Conservation (phyloP, 2,797 vertebrate genomes). For the Parambassis ranga region DNA sequence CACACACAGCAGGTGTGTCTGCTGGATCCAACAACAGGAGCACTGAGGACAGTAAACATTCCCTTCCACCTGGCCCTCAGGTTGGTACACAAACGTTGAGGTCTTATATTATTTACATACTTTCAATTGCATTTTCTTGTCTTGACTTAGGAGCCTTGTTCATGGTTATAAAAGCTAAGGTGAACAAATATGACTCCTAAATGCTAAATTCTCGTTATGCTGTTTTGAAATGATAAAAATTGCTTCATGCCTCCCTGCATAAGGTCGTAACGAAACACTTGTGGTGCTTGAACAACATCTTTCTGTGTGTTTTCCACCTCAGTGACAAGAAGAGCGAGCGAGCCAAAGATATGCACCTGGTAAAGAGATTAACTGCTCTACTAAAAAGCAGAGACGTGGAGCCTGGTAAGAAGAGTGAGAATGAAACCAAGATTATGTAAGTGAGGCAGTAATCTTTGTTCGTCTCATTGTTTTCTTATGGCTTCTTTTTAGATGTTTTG, state of each 20-base stretch:
- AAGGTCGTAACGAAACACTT: no score
- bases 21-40: slow-evolving; percentile 89
- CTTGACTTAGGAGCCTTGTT: no score
- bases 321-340: slow-evolving; percentile 98
- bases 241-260: no score
- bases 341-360: slow-evolving; percentile 95
- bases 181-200: no score
- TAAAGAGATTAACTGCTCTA: slow-evolving; percentile 87
- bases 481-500: slow-evolving; percentile 78
- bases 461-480: neutral
- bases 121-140: no score
- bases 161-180: no score
- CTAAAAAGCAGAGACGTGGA: slow-evolving; percentile 79
- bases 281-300: no score
- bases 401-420: slow-evolving; percentile 59
- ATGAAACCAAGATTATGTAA: neutral
- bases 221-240: no score
- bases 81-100: slow-evolving; percentile 75
- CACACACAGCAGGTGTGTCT: slow-evolving; percentile 97
- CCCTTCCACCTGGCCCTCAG: slow-evolving; percentile 97
- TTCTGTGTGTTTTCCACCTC: slow-evolving; percentile 8
- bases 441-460: neutral
- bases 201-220: no score
- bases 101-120: no score
- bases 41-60: slow-evolving; percentile 87